Percentiles rank a stretch among this genome's conserved stretches.
These are phyloP conservation scores for Ecdyonurus torrentis DNA, from an alignment of 2,888 invertebrate species.

Conservation along the genomic window DNA sequence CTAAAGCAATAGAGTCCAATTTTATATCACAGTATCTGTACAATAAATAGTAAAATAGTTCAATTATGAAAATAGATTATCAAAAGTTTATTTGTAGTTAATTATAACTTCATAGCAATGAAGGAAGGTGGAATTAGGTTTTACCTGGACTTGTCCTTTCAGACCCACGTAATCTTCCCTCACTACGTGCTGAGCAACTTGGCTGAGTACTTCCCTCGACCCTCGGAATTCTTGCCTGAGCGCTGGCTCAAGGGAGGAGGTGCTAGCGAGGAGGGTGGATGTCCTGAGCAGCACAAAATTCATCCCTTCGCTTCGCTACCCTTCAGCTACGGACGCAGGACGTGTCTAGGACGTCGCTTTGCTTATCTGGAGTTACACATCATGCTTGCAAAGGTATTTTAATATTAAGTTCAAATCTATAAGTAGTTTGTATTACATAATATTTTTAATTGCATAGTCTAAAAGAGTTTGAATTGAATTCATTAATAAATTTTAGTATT, in stretches of 20 bases:
- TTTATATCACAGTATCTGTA: too few relatives aligned
- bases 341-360: slow-evolving; percentile 63
- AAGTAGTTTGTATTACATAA: slow-evolving; percentile 1
- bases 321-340: slow-evolving; percentile 58
- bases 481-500: neutral
- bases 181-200: slow-evolving; percentile 60
- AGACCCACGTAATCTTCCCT: slow-evolving; percentile 66
- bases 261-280: slow-evolving; percentile 7
- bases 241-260: slow-evolving; percentile 50
- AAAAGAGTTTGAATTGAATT: neutral
- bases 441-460: neutral
- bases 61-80: too few relatives aligned
- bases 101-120: too few relatives aligned
- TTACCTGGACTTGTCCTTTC: too few relatives aligned
- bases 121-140: too few relatives aligned
- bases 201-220: slow-evolving; percentile 51
- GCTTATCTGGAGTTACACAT: slow-evolving; percentile 65
- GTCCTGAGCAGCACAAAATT: slow-evolving; percentile 31
- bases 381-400: slow-evolving; percentile 47
- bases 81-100: too few relatives aligned
- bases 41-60: too few relatives aligned
- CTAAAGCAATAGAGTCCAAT: too few relatives aligned
- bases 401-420: too few relatives aligned
- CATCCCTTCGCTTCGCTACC: slow-evolving; percentile 60
- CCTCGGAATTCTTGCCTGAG: slow-evolving; percentile 53